These are phyloP conservation scores for Phyllotreta cruciferae DNA, from an alignment of 2,888 invertebrate species.

Conservation along the genomic window DNA sequence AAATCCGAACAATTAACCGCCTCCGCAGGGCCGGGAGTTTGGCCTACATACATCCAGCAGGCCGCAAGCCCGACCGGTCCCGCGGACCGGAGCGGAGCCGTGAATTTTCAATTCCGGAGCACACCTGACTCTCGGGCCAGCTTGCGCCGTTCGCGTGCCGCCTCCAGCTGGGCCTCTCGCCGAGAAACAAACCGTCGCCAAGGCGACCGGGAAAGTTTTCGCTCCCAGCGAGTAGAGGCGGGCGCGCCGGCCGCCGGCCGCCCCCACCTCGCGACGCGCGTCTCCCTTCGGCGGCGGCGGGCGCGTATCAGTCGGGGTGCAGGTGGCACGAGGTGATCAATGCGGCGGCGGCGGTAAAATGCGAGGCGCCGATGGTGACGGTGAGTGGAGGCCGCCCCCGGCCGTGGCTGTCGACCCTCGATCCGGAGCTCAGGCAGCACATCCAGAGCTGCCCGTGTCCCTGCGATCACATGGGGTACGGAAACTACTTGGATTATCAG, in stretches of 20 bases:
- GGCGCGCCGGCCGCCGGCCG: not conserved
- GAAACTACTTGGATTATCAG: conserved; percentile 91
- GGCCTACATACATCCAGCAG: conserved; percentile 8
- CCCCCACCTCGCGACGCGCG: not conserved
- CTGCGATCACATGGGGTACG: conserved; percentile 93
- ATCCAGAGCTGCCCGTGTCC: conserved; percentile 89
- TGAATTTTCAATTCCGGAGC: conserved; percentile 5
- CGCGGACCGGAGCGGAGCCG: not conserved
- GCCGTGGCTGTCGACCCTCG: conserved; percentile 58
- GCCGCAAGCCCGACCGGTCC: conserved; percentile 1
- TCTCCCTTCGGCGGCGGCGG: not conserved
- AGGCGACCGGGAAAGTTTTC: conserved; percentile 19
- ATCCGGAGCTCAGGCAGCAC: conserved; percentile 86
- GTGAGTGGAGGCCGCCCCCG: conserved; percentile 29
- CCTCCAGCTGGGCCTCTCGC: conserved; percentile 10
- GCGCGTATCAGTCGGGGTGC: conserved; percentile 38
- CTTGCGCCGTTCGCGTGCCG: conserved; percentile 31
- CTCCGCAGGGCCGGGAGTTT: not conserved
- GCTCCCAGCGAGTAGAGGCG: conserved; percentile 1
- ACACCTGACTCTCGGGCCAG: conserved; percentile 24
- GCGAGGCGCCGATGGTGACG: conserved; percentile 30
- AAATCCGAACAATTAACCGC: no score
- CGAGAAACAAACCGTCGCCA: conserved; percentile 27
- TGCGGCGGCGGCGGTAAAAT: conserved; percentile 33
- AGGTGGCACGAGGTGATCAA: conserved; percentile 42